Base-by-base conservation (phyloP, 2,113 vertebrate genomes). In the Amblyopsis rosae region DNA sequence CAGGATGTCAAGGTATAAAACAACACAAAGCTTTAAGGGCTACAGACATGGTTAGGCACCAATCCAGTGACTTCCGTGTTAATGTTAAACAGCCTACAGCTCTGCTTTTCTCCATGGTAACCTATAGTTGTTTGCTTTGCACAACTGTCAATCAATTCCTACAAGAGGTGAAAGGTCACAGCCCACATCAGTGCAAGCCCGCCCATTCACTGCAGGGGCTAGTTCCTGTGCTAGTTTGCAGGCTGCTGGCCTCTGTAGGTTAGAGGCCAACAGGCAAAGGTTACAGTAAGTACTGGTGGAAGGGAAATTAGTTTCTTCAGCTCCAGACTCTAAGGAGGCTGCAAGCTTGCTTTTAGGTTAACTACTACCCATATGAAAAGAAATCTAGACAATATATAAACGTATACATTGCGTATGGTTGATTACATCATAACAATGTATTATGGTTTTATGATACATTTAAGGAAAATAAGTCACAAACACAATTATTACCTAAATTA, bases 171-270 rank as follows among this genome's bases (percentile, higher is more conserved):
- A 88, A 70, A 8, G 87, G 79, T 86, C 76, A 58, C 7, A 41
- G 79, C 12, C 72, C 79, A 51, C 71, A 83, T 75, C 71, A 77
- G 72, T 3, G 69, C 26, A 26, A 26, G 5, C 13, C 71, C 41
- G 41, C 72, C 81, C 65, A 13, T 57, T 68, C 82, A 63, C 81
- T 12, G 75, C 82, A 77, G 76, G 81, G 75, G 82, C 79, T 73
- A 9, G 75, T 82, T 88, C 86, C 86, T 85, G 84, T 73, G 72
- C 19, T 53, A 9, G 70, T 77, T 72, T 33, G 59, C 74, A 64
- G 63, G 67, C 67, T 66, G 65, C 65, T 53, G 75, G 70, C 33
- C 35, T 53, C 15, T 53, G 62, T 75, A 66, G 76, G 80, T 82
- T 80, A 74, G 78, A 74, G 68, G 60, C 66, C 58, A 33, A 33